Percentiles rank a stretch among this genome's conserved stretches.
phyloP scores from a whole-genome alignment of 2,113 vertebrate genomes.

The Rallus limicola region DNA sequence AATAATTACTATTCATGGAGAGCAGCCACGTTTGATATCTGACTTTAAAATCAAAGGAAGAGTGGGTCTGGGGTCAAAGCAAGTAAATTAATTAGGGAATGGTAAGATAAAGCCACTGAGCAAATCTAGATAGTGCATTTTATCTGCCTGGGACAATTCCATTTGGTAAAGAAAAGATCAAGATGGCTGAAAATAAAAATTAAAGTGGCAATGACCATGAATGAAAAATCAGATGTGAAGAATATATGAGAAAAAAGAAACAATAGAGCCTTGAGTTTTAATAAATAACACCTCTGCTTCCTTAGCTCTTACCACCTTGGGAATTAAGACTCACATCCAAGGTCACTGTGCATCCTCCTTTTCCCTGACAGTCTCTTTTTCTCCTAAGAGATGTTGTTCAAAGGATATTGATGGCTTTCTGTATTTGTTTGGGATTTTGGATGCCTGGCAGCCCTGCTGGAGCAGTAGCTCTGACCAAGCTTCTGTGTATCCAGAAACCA shows the following conservation, averaged over 20 bases:
- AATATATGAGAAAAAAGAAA: conserved; percentile 12
- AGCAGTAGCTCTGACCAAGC: conserved; percentile 12
- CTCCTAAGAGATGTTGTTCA: background rate
- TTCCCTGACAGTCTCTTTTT: background rate
- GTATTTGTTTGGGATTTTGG: conserved; percentile 13
- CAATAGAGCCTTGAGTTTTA: background rate
- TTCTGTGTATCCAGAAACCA: conserved; percentile 32
- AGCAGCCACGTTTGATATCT: background rate
- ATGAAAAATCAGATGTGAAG: background rate
- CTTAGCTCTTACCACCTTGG: background rate
- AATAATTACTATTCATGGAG: background rate
- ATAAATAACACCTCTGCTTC: background rate
- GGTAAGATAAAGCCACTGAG: background rate
- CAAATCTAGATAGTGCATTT: background rate
- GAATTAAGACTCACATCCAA: background rate
- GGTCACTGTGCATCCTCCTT: background rate
- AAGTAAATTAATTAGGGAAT: conserved; percentile 41
- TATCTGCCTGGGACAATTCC: background rate
- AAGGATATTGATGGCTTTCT: background rate
- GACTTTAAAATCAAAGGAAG: conserved; percentile 16
- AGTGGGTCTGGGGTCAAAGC: background rate
- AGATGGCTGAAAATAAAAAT: background rate
- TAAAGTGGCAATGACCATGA: background rate
- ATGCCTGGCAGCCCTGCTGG: conserved; percentile 13
- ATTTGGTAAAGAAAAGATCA: conserved; percentile 22